Percentiles rank a stretch among this genome's conserved stretches.
Evolutionary conservation across 2,888 invertebrate species (phyloP).

Genomic region (Galeruca laticollis): DNA sequence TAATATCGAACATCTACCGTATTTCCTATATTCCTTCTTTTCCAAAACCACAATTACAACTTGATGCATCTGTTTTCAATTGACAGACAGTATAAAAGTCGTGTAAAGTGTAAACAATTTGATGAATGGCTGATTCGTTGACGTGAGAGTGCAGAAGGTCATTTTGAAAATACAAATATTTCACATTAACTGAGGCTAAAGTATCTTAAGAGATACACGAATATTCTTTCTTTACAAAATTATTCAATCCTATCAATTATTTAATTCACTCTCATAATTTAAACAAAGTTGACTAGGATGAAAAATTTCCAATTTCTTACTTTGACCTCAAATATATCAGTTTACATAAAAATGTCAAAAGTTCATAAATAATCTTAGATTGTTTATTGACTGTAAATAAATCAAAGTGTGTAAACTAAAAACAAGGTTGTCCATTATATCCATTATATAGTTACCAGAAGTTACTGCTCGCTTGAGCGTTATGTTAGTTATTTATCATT

Average conservation of each 20-base stretch:
- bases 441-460: not conserved
- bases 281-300: not conserved
- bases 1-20: no score
- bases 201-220: no score
- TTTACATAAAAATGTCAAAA: constrained; percentile 9
- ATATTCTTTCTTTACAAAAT: no score
- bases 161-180: no score
- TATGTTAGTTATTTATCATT: not conserved
- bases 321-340: constrained; percentile 10
- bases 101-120: no score
- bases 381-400: constrained; percentile 3
- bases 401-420: not conserved
- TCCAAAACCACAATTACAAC: no score
- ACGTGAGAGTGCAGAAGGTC: no score
- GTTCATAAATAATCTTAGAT: constrained; percentile 7
- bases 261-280: not conserved
- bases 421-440: constrained; percentile 1
- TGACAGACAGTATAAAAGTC: no score
- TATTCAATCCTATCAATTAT: not conserved
- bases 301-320: not conserved
- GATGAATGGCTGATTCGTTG: no score
- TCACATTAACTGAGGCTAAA: no score
- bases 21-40: no score
- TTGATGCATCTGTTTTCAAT: no score
- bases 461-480: not conserved